Percentiles rank a stretch among this genome's conserved stretches.
Conservation (phyloP, 2,797 vertebrate genomes). For the Phoebastria nigripes region DNA sequence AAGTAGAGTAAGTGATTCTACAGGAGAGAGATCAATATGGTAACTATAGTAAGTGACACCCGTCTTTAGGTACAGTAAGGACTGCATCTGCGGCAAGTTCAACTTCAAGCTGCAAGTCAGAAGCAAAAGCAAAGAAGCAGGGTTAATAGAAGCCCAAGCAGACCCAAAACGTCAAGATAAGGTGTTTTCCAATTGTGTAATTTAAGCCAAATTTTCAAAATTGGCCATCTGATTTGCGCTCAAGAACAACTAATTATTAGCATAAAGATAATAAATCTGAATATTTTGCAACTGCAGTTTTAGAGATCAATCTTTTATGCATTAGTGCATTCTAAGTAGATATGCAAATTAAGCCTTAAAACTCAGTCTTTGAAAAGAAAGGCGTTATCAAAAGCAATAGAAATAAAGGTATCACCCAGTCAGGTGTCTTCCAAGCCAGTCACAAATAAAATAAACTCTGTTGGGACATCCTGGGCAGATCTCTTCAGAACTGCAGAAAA, state of each 20-base stretch:
- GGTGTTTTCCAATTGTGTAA: not conserved
- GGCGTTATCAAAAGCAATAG: not conserved
- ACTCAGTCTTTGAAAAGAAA: not conserved
- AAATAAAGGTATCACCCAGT: not conserved
- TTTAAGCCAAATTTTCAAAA: not conserved
- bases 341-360: not conserved
- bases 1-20: not conserved
- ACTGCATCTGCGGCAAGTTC: not conserved
- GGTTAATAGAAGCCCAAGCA: not conserved
- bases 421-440: not conserved
- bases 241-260: not conserved
- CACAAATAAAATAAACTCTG: not conserved
- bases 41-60: not conserved
- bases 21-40: not conserved
- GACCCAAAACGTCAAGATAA: not conserved
- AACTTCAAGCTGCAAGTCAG: not conserved
- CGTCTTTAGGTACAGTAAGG: not conserved
- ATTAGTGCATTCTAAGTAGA: not conserved
- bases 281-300: not conserved
- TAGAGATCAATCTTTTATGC: not conserved
- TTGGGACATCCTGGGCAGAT: not conserved
- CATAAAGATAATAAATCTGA: not conserved
- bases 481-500: not conserved
- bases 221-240: not conserved
- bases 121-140: not conserved